Base-by-base conservation (phyloP, 1,140 invertebrate genomes). In the Amphibalanus amphitrite region DNA sequence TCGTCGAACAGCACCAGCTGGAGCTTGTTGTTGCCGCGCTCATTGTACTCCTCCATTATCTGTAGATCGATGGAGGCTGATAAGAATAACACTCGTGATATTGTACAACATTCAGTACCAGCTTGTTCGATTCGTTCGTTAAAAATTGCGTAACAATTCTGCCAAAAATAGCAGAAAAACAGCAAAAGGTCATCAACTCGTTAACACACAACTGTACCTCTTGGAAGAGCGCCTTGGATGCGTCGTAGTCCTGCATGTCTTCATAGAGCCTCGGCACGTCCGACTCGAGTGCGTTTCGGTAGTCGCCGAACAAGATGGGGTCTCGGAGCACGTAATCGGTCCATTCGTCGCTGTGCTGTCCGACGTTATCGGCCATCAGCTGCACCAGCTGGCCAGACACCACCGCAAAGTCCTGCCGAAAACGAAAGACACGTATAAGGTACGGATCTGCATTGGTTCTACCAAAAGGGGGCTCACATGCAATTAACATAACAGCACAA, bases 1-100 rank as follows among this genome's bases (percentile, higher is more conserved):
- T 95, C 91, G 77, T 95, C 89, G 77, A 95, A 95, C 3, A 96
- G 80, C 0, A 96, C 90, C 71, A 95, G 83, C 25, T 86, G 86
- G 81, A 94, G 83, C 77, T 87, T 87, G 13, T 72, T 59, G 69
- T 77, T 68, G 0, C 64, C 83, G 6, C 17, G 20, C 70, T 92
- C 89, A 77, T 92, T 92, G 77, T 92, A 94, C 74, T 92, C 89
- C 76, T 90, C 89, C 29, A 94, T 79, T 74, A 96, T 92, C 87
- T 91, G 74, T 8, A 76, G n/a, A n/a, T n/a, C n/a, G n/a, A n/a
- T n/a, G n/a, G n/a, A n/a, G n/a, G n/a, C n/a, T n/a, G n/a, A n/a
- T n/a, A n/a, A n/a, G n/a, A n/a, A n/a, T n/a, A n/a, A n/a, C n/a
- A n/a, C n/a, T n/a, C n/a, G n/a, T n/a, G n/a, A n/a, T n/a, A n/a